These are phyloP conservation scores for Eulithis testata DNA, from an alignment of 2,888 invertebrate species.

Conservation along the genomic window DNA sequence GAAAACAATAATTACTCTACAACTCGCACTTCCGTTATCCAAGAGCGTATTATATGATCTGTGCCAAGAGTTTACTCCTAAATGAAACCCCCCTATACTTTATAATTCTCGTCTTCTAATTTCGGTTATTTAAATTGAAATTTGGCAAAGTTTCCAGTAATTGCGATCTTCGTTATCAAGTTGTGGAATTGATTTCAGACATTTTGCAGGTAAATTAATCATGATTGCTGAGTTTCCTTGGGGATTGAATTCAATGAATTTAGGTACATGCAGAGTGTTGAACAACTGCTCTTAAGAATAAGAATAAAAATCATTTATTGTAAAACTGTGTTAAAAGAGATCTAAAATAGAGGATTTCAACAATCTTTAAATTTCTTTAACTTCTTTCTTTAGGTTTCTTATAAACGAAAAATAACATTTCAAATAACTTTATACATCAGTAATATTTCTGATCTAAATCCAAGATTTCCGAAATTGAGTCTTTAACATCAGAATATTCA, in stretches of 20 bases:
- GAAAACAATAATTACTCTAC: no score
- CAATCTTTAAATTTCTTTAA: no score
- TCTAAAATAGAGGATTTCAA: no score
- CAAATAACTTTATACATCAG: no score
- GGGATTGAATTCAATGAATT: neutral
- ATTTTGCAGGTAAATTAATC: neutral
- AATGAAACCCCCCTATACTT: neutral
- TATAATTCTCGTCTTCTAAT: neutral
- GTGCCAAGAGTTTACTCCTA: no score
- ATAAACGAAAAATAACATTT: no score
- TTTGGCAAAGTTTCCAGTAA: slow-evolving; percentile 6
- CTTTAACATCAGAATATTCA: slow-evolving; percentile 11
- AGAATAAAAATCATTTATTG: no score
- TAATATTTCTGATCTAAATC: neutral
- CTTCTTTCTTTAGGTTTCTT: no score
- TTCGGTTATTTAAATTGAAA: slow-evolving; percentile 5
- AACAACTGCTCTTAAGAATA: no score
- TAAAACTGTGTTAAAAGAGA: no score
- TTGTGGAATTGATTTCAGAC: neutral
- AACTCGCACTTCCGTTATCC: no score
- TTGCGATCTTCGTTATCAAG: slow-evolving; percentile 1
- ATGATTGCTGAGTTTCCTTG: neutral
- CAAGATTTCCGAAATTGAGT: neutral
- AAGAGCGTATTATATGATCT: no score
- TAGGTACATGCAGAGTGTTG: neutral